A percentile compares a stretch with the other conserved stretches of the same genome.
Evolutionary conservation across 2,113 vertebrate species (phyloP).

Genomic region (Anas platyrhynchos): DNA sequence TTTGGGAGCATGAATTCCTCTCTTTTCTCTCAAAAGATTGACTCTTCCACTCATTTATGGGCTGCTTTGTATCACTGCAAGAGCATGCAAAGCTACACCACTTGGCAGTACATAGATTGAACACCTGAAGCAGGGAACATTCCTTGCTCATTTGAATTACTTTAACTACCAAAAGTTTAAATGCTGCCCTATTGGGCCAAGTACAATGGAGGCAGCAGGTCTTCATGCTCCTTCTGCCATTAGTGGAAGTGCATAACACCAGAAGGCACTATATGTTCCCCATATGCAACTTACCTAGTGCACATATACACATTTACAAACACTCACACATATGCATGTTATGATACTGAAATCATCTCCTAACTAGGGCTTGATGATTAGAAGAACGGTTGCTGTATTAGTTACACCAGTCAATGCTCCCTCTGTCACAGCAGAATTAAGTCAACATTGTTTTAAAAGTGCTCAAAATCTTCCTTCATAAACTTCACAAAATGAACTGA

Average conservation of each 20-base stretch:
- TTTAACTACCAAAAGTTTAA: background rate
- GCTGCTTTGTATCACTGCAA: background rate
- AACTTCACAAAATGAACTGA: background rate
- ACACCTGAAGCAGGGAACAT: background rate
- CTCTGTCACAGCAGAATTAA: slow-evolving; percentile 52
- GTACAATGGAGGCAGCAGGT: background rate
- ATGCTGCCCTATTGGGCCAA: background rate
- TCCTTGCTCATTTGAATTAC: background rate
- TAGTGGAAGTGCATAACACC: background rate
- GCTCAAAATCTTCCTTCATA: background rate
- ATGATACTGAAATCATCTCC: background rate
- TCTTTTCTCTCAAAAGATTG: background rate
- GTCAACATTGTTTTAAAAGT: background rate
- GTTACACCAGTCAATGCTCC: background rate
- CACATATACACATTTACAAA: fast-evolving
- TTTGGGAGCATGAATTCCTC: background rate
- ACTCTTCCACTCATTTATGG: background rate
- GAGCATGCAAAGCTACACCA: background rate
- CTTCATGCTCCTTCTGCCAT: background rate
- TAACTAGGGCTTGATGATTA: background rate
- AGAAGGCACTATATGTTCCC: background rate
- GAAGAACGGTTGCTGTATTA: slow-evolving; percentile 8
- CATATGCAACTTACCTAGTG: background rate
- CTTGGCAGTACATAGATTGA: background rate
- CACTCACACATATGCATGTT: background rate